Evolutionary conservation across 2,888 invertebrate genomes (phyloP), one percentile per base, ranked within the genome.

Genomic region (Acrobasis consociella): DNA sequence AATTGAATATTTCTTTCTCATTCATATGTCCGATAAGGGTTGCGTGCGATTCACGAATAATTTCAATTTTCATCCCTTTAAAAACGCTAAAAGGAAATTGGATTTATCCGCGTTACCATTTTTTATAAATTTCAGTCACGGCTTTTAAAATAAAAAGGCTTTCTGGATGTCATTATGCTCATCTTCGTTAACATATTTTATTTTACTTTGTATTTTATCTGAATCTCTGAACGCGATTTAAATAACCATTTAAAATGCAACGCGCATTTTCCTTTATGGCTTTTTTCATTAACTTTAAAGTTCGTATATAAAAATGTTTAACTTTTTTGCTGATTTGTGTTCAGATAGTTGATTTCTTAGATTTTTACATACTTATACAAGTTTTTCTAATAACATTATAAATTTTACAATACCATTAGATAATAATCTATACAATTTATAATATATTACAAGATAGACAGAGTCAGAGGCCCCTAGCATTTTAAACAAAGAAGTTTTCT

Each of bases 121-220:
- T 66, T 49, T 69, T 69, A 69, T 70, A 67, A 70, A 66, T 64
- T 68, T 60, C 22, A 60, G 66, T 62, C 70, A 64, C 67, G 63
- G 56, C 53, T 62, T 55, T 39, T 61, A 17, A 60, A 61, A 63
- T 60, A 15, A 55, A 58, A 65, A 49, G 42, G 49, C 46, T 49
- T 56, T 56, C 17, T 10, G 13, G 42, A 17, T 42, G n/a, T 46
- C 46, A 46, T 46, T 46, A 46, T n/a, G 46, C 46, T 52, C 17
- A 50, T 50, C 50, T 22, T 31, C 17, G 13, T 64, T 52, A 37
- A 42, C 39, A 39, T 31, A 46, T 46, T 46, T 46, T 46, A 46
- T 46, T 11, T 42, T 11, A 46, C n/a, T 11, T 7, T 46, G 46
- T 46, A 13, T 13, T 46, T 46, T 46, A 46, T 13, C 2, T 46